Evolutionary conservation across 2,888 invertebrate genomes (phyloP).

Genomic region (Eremobia ochroleuca): DNA sequence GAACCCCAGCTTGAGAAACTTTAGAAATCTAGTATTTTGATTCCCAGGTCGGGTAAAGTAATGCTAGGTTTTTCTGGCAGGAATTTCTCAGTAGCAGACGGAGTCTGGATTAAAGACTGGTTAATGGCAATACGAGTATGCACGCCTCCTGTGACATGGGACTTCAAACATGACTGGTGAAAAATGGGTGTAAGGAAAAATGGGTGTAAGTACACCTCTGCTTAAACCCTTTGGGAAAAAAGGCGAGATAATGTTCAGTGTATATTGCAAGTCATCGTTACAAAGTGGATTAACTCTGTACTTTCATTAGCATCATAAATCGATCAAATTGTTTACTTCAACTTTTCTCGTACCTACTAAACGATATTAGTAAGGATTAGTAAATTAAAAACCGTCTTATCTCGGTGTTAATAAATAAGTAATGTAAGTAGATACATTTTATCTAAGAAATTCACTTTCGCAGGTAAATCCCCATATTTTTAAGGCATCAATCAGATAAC

Average conservation of each 20-base stretch:
- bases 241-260: not conserved
- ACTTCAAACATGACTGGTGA: not conserved
- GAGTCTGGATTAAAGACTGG: not conserved
- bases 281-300: not conserved
- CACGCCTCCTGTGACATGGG: not conserved
- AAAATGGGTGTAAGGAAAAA: not conserved
- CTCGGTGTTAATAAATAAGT: constrained; percentile 32
- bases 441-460: constrained; percentile 29
- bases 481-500: constrained; percentile 29
- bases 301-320: not conserved
- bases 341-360: not conserved
- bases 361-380: constrained; percentile 20
- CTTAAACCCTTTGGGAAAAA: not conserved
- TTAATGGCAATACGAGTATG: not conserved
- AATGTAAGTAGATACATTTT: not conserved
- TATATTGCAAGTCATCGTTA: constrained; percentile 1
- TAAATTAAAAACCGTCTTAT: constrained; percentile 32
- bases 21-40: not conserved
- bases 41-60: not conserved
- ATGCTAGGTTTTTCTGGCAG: too few relatives aligned
- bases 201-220: not conserved
- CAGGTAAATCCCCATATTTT: constrained; percentile 22
- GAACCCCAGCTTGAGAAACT: not conserved
- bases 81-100: not conserved
- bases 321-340: constrained; percentile 6